A percentile compares a stretch with the other conserved stretches of the same genome.
Evolutionary conservation across 2,113 vertebrate species (phyloP).

Genomic region (Amphilophus citrinellus): DNA sequence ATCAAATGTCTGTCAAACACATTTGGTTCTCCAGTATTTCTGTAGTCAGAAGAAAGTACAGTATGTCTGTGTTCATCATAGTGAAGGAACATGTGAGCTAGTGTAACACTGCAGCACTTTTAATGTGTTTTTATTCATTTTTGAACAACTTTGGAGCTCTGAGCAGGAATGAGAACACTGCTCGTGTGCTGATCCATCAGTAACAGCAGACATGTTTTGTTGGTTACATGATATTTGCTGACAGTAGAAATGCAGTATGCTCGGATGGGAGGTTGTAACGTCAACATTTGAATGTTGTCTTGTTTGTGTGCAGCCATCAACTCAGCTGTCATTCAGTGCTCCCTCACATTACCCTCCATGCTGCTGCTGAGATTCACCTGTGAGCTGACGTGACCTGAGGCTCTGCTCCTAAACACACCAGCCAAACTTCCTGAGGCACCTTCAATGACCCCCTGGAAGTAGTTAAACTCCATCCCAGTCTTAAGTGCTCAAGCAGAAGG

Average conservation of each 20-base stretch:
- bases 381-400: slow-evolving; percentile 47
- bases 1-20: not conserved
- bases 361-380: slow-evolving; percentile 42
- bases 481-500: not conserved
- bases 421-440: not conserved
- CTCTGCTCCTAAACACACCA: not conserved
- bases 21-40: not conserved
- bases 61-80: too few species aligned
- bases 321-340: not conserved
- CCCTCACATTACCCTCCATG: not conserved
- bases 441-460: not conserved
- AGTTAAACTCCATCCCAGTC: not conserved
- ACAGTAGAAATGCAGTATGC: not conserved
- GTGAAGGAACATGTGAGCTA: too few species aligned
- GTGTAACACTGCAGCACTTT: not conserved
- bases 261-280: not conserved
- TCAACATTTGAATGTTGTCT: not conserved
- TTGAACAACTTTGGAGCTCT: not conserved
- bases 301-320: slow-evolving; percentile 45
- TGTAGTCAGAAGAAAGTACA: not conserved
- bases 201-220: not conserved
- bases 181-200: not conserved
- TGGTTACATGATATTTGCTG: not conserved
- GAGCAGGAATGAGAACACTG: too few species aligned
- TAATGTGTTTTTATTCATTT: not conserved